Percentiles rank a stretch among this genome's conserved stretches.
Evolutionary conservation across 2,888 invertebrate species (phyloP).

Genomic region (Tholera decimalis): DNA sequence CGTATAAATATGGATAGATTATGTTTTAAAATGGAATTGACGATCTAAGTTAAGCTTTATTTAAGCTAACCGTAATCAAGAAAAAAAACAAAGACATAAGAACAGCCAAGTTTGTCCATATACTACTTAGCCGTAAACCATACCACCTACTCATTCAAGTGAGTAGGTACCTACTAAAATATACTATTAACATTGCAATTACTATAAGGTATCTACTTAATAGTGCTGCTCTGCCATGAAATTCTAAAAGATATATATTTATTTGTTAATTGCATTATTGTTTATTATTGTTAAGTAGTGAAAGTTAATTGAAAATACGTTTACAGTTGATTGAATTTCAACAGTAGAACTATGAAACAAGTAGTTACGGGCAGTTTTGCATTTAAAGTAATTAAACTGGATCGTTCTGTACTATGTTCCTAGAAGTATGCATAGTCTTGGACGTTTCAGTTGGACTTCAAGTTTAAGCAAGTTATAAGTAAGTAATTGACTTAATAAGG

Average conservation of each 20-base stretch:
- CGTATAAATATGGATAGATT: no score
- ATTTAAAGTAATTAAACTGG: neutral
- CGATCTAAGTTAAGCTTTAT: no score
- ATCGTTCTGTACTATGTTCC: neutral
- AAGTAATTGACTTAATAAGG: no score
- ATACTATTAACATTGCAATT: neutral
- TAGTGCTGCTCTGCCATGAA: no score
- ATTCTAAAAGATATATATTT: no score
- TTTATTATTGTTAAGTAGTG: neutral
- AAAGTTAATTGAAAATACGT: constrained; percentile 9
- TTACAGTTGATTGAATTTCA: constrained; percentile 1
- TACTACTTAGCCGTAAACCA: no score
- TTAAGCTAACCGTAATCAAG: no score
- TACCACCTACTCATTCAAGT: neutral
- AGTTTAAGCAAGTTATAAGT: neutral
- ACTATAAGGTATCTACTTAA: neutral
- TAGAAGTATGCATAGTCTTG: neutral
- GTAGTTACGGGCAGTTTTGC: neutral
- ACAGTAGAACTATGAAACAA: neutral
- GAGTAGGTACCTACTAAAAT: no score
- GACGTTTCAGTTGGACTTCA: no score
- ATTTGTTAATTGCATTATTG: neutral
- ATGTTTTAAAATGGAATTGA: neutral
- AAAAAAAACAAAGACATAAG: no score
- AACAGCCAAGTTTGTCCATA: no score